phyloP scores from a whole-genome alignment of 2,113 vertebrate genomes.

The Paedocypris sp. region DNA sequence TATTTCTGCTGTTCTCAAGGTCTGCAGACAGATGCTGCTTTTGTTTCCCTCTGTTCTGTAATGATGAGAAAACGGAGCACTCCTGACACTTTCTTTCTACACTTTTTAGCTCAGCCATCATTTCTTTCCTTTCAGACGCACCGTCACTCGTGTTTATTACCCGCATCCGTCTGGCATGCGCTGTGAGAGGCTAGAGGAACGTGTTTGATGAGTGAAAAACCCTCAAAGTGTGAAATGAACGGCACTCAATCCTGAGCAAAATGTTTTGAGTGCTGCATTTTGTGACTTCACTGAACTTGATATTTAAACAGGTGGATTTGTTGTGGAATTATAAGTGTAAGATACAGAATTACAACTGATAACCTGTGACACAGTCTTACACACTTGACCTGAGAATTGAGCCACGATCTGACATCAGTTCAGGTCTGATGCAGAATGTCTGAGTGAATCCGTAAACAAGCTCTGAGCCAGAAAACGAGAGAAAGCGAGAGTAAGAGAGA shows the following conservation, averaged over 20 bases:
- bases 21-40: constrained; percentile 22
- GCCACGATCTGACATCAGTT: neutral
- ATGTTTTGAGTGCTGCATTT: neutral
- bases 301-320: neutral
- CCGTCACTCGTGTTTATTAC: constrained; percentile 7
- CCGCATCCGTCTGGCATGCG: neutral
- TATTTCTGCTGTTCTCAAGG: constrained; percentile 8
- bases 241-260: neutral
- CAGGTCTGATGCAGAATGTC: constrained; percentile 3
- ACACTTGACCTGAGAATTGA: constrained; percentile 6
- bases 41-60: constrained; percentile 12
- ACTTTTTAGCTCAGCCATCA: neutral
- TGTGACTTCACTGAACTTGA: neutral
- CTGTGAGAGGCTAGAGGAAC: neutral
- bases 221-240: neutral
- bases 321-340: too few relatives aligned
- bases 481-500: too few relatives aligned
- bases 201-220: neutral
- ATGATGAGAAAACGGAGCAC: constrained; percentile 19
- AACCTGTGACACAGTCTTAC: too few relatives aligned
- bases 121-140: neutral
- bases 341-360: too few relatives aligned
- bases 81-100: constrained; percentile 25
- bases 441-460: constrained; percentile 4
- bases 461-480: too few relatives aligned